Base-by-base conservation (phyloP, 2,797 vertebrate species). In the Diplodus sargus region DNA sequence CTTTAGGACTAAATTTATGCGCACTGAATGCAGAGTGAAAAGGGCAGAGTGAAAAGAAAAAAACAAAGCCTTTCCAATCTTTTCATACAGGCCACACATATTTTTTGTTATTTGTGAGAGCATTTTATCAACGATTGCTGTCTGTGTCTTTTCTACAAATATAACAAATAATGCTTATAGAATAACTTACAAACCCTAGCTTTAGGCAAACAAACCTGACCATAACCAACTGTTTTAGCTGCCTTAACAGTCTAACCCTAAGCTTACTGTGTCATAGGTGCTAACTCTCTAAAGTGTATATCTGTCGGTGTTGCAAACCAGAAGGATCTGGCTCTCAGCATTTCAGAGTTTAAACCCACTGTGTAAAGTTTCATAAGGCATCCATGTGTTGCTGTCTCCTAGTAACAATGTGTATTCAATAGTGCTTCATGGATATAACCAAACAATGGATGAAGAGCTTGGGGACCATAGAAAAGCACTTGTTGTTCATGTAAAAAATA, bases 401-500 rank as follows among this genome's bases (percentile, higher is more conserved):
- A 1, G 18, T 66, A 59, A 43, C 75, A 59, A n/a, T 81, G 25
- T 63, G 17, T 70, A 81, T 70, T 82, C 25, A 53, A 76, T 58
- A 68, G 57, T 76, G 61, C 87, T 89, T 91, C 75, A 81, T 20
- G 10, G 16, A 72, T 65, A 67, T 64, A 76, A 58, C 65, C 42
- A 49, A 74, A 83, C 75, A 83, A 61, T 30, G 18, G 39, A 47
- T 61, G 64, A 47, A 62, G 76, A 76, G 64, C 71, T 14, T 51
- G 17, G 34, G 61, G 39, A 56, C 43, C 14, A 58, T 18, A 57
- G 43, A 10, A 51, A 56, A 79, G 54, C 65, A 59, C 74, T 67
- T 45, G 34, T 48, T 63, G 22, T 65, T 65, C 53, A 59, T 39
- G 61, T 58, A 52, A 69, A 79, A 89, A 89, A 89, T 89, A 83